These are phyloP conservation scores for Mesocricetus auratus DNA, from an alignment of 2,113 vertebrate genomes.

Conservation along the genomic window DNA sequence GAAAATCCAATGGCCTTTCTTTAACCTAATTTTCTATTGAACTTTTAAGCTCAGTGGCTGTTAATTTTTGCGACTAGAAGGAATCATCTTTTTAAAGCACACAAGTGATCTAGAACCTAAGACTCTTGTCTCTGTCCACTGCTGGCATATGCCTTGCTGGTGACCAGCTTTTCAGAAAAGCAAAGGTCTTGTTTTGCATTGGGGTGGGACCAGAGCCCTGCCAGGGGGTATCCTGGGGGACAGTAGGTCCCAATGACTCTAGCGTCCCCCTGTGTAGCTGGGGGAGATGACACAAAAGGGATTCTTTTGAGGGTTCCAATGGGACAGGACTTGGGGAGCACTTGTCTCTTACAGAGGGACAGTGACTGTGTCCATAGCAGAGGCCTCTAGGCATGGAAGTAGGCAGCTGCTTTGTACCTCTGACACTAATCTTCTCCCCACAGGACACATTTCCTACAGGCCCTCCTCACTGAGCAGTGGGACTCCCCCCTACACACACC, in stretches of 20 bases:
- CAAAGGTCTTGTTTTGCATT: background rate
- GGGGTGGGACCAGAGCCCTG: background rate
- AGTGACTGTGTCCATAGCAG: background rate
- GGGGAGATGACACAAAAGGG: background rate
- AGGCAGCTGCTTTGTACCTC: background rate
- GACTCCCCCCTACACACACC: background rate
- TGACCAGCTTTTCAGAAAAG: background rate
- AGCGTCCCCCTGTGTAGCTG: background rate
- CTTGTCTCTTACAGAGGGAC: background rate
- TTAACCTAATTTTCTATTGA: background rate
- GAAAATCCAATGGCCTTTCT: background rate
- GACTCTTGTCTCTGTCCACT: background rate
- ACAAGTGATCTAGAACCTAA: background rate
- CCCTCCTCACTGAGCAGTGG: background rate
- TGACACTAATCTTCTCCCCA: background rate
- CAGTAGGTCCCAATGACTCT: background rate
- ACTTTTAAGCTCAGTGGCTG: background rate
- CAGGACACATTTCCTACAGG: slow-evolving; percentile 26
- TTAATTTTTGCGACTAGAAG: background rate
- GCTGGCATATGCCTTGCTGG: background rate
- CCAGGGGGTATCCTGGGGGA: too few species aligned
- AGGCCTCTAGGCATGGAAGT: background rate
- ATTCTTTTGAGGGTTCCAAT: background rate
- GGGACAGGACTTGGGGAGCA: too few species aligned
- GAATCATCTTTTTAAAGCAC: background rate